Evolutionary conservation across 2,888 invertebrate species (phyloP).

Genomic region (Lasioglossum zephyrum): DNA sequence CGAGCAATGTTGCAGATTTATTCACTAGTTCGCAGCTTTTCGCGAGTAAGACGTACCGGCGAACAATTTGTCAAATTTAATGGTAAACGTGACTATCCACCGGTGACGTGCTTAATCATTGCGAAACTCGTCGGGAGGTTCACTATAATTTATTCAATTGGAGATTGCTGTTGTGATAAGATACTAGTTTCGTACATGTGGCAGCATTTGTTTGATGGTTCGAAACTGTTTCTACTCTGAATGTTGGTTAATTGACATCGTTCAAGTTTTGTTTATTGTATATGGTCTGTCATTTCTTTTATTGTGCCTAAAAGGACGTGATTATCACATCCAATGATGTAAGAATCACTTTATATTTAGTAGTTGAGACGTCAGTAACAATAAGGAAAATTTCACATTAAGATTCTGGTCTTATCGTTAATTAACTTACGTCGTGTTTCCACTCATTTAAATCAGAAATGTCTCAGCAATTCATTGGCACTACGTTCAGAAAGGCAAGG

Average conservation of each 20-base stretch:
- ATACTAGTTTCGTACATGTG: not conserved
- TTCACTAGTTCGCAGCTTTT: not conserved
- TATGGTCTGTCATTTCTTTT: not conserved
- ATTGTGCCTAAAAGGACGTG: too few relatives aligned
- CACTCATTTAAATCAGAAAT: too few relatives aligned
- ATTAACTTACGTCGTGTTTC: too few relatives aligned
- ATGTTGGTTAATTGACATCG: not conserved
- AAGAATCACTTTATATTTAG: too few relatives aligned
- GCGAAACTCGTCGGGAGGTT: not conserved
- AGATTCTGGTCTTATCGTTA: too few relatives aligned
- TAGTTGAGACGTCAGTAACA: too few relatives aligned
- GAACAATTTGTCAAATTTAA: constrained; percentile 21
- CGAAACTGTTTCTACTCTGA: not conserved
- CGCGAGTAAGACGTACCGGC: not conserved
- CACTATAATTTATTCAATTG: not conserved
- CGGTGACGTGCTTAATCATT: not conserved
- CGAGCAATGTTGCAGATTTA: constrained; percentile 12
- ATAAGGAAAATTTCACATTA: too few relatives aligned
- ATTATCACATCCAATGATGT: too few relatives aligned
- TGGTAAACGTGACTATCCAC: not conserved
- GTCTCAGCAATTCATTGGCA: too few relatives aligned
- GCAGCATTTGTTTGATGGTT: not conserved
- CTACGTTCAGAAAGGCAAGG: too few relatives aligned
- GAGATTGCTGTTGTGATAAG: not conserved
- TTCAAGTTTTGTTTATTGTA: too few relatives aligned